Evolutionary conservation across 2,888 invertebrate species (phyloP).

Genomic region (Zygaena filipendulae): DNA sequence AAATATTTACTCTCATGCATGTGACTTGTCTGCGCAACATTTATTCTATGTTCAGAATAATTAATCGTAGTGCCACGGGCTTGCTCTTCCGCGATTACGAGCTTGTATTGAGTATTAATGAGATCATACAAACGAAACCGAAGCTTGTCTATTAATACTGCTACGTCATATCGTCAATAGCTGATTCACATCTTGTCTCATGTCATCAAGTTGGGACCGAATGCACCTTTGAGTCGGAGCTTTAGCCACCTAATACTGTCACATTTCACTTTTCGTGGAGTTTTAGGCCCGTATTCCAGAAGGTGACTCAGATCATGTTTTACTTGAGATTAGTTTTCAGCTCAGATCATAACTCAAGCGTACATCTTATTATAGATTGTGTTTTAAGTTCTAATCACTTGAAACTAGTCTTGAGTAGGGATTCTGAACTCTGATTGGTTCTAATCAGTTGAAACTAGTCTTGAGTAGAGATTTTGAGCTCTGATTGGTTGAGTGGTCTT

Average conservation of each 20-base stretch:
- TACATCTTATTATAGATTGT: no score
- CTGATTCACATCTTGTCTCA: neutral
- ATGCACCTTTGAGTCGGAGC: no score
- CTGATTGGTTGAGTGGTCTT: no score
- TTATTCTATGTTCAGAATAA: constrained; percentile 34
- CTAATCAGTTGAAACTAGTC: no score
- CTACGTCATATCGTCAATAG: neutral
- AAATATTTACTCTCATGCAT: no score
- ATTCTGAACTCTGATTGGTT: no score
- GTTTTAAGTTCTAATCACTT: no score
- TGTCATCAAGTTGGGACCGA: neutral
- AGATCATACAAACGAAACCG: neutral
- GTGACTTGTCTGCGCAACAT: constrained; percentile 20
- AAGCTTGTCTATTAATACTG: neutral
- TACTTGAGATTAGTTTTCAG: no score
- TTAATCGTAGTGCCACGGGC: constrained; percentile 33
- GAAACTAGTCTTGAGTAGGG: no score
- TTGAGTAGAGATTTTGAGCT: no score
- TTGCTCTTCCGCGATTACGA: constrained; percentile 36
- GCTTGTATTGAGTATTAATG: constrained; percentile 23
- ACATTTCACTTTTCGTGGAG: neutral
- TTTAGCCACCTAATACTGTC: neutral
- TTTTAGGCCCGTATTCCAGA: neutral
- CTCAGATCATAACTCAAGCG: no score
- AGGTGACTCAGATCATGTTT: no score